Conservation (phyloP, 2,797 vertebrate species). For the Chloroceryle inda region DNA sequence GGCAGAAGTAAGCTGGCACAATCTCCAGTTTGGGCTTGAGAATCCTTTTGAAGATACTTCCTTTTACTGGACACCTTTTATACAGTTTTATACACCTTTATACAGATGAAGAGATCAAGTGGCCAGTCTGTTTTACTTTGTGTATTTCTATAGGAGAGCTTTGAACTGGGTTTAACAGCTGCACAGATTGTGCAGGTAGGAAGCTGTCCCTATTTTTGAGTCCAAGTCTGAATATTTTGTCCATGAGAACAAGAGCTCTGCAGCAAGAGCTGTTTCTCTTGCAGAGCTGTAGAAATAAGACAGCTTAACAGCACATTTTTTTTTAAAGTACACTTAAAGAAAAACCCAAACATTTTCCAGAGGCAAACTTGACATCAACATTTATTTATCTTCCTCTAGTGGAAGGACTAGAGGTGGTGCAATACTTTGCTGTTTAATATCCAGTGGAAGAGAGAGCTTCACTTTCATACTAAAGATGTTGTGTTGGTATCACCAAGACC, state of each 20-base stretch:
- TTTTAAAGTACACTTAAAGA: not conserved
- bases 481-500: not conserved
- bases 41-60: not conserved
- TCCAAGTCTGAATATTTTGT: not conserved
- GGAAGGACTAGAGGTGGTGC: not conserved
- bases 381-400: not conserved
- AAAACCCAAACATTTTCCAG: not conserved
- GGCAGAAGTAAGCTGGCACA: not conserved
- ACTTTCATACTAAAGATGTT: not conserved
- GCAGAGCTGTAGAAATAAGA: constrained; percentile 5
- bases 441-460: not conserved
- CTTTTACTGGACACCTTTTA: not conserved
- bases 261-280: not conserved
- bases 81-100: not conserved
- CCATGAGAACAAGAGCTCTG: not conserved
- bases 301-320: not conserved
- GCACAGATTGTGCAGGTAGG: not conserved
- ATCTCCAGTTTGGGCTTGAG: not conserved
- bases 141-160: not conserved
- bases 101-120: not conserved
- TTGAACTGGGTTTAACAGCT: not conserved
- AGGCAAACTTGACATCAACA: not conserved
- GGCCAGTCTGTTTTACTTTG: not conserved
- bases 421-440: not conserved
- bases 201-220: not conserved